Evolutionary conservation across 2,888 invertebrate genomes (phyloP), one percentile per base, ranked within the genome.

Genomic region (Thymelicus acteon): DNA sequence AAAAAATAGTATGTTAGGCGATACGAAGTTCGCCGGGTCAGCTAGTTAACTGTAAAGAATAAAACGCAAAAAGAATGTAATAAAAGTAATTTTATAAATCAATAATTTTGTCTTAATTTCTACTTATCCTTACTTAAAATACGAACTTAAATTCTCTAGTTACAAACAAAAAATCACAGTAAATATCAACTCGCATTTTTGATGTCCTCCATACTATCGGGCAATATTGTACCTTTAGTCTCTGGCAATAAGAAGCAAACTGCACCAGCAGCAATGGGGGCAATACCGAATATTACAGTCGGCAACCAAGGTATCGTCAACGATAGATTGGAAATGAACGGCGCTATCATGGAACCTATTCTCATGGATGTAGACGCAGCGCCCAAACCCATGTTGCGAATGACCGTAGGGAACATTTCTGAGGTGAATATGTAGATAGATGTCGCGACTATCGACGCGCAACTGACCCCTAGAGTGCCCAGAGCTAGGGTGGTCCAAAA

Each of bases 401-500:
- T 96, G 0, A 97, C 96, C 0, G 98, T 98, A 0, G 98, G 98
- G 82, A 97, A 98, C 7, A 98, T 84, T 85, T 98, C 98, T 0
- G 97, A 97, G 0, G 97, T 96, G 86, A 96, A 98, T 8, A 98
- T 95, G 84, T 98, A 98, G 10, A 97, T 96, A 0, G 97, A 96
- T 0, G 97, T 96, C 76, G 98, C 98, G 0, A 96, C 96, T 0
- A 97, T 95, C 0, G 97, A 95, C 37, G 96, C 95, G 8, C 97
- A 97, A 75, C 97, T 96, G 75, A 98, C 96, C 0, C 97, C 97
- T 40, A 96, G 78, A 31, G 96, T 95, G 0, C 97, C 96, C 7
- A 97, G 90, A 7, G 94, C 87, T 0, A 96, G 88, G 60, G 94
- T 94, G 8, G 95, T 81, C 91, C 95, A 95, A 75, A 94, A 93